phyloP scores from a whole-genome alignment of 2,113 vertebrate genomes.

The Holacanthus passer region DNA sequence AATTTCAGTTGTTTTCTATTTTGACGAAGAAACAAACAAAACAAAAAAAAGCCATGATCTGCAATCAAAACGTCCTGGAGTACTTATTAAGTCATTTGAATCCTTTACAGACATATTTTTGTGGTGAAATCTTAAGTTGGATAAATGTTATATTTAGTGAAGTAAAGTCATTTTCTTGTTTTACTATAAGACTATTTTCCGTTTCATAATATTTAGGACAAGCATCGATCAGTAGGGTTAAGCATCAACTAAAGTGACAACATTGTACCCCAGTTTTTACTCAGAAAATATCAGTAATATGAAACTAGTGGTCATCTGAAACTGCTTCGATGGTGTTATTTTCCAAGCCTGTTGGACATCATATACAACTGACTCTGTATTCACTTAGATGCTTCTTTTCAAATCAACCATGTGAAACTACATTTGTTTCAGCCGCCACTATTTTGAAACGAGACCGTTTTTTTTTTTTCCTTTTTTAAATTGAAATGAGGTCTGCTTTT shows the following conservation, averaged over 20 bases:
- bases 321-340: slow-evolving; percentile 44
- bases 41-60: slow-evolving; percentile 91
- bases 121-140: slow-evolving; percentile 81
- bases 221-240: slow-evolving; percentile 66
- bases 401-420: slow-evolving; percentile 43
- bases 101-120: slow-evolving; percentile 79
- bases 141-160: slow-evolving; percentile 82
- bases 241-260: slow-evolving; percentile 71
- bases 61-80: slow-evolving; percentile 86
- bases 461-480: too few species aligned
- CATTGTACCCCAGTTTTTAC: slow-evolving; percentile 57
- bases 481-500: slow-evolving; percentile 65
- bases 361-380: slow-evolving; percentile 48
- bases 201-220: slow-evolving; percentile 78
- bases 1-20: slow-evolving; percentile 82
- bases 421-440: slow-evolving; percentile 70
- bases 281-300: slow-evolving; percentile 53
- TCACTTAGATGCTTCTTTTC: slow-evolving; percentile 64
- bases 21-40: slow-evolving; percentile 65
- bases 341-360: slow-evolving; percentile 57
- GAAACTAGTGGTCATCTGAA: slow-evolving; percentile 54
- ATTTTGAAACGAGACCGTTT: slow-evolving; percentile 43
- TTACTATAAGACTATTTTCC: slow-evolving; percentile 76
- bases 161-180: slow-evolving; percentile 77
- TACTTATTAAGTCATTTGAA: slow-evolving; percentile 71